Percentiles rank a stretch among this genome's conserved stretches.
phyloP scores from a whole-genome alignment of 2,797 vertebrate genomes.

The Gallinago nigripennis region DNA sequence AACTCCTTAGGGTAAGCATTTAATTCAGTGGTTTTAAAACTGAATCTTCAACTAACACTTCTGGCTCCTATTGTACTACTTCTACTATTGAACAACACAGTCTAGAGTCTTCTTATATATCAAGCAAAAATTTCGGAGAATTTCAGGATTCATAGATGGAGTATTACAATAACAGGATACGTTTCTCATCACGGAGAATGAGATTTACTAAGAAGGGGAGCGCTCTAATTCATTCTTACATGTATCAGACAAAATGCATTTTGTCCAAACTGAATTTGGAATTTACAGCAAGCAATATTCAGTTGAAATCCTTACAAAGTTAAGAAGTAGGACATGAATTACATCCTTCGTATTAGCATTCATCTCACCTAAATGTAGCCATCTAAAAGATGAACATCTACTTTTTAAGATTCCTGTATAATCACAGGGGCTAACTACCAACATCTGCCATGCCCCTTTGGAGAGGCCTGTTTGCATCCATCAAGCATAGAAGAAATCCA shows the following conservation, averaged over 20 bases:
- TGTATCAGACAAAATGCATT: not conserved
- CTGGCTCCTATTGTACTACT: not conserved
- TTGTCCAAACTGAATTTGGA: not conserved
- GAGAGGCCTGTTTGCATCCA: not conserved
- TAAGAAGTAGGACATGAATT: not conserved
- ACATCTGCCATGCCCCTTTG: accelerated
- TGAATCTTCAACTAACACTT: not conserved
- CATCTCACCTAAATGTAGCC: not conserved
- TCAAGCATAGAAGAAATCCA: not conserved
- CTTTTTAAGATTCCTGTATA: not conserved
- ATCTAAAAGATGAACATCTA: not conserved
- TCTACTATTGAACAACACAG: not conserved
- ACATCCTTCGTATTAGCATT: not conserved
- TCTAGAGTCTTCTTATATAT: not conserved
- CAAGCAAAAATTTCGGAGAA: not conserved
- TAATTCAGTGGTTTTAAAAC: not conserved
- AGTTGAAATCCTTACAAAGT: not conserved
- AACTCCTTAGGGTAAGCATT: not conserved
- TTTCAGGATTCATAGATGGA: not conserved
- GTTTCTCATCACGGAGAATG: not conserved
- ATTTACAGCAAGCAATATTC: not conserved
- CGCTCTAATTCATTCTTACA: not conserved
- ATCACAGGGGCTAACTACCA: not conserved
- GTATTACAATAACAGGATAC: not conserved
- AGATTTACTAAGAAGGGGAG: not conserved